Evolutionary conservation across 2,888 invertebrate genomes (phyloP).

Genomic region (Agrochola circellaris): DNA sequence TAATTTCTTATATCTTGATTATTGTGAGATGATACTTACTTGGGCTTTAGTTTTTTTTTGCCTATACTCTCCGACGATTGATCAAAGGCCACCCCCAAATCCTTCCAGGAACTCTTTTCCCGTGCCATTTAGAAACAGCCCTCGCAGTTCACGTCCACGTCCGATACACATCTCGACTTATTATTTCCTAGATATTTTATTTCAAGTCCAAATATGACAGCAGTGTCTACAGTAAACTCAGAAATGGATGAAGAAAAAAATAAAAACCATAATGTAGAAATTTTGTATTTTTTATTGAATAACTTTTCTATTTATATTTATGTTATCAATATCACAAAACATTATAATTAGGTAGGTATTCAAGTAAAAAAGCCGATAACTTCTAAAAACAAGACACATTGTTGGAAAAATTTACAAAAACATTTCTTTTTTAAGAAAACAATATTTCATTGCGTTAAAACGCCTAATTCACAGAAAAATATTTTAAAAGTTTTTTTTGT

Average conservation of each 20-base stretch:
- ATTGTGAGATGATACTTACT: not conserved
- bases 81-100: too few relatives aligned
- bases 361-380: conserved; percentile 87
- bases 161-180: too few relatives aligned
- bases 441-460: not conserved
- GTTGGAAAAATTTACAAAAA: conserved; percentile 51
- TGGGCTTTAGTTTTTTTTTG: not conserved
- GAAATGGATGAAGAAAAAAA: conserved; percentile 6
- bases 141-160: not conserved
- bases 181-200: too few relatives aligned
- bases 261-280: conserved; percentile 77
- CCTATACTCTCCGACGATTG: too few relatives aligned
- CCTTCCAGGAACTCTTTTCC: too few relatives aligned
- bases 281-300: conserved; percentile 89
- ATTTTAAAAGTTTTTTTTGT: not conserved
- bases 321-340: conserved; percentile 87
- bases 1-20: too few relatives aligned
- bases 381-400: conserved; percentile 80
- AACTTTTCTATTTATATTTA: conserved; percentile 83
- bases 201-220: not conserved
- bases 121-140: too few relatives aligned
- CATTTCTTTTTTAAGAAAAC: conserved; percentile 25
- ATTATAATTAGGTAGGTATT: conserved; percentile 86
- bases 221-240: not conserved
- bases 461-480: not conserved